A percentile compares a stretch with the other conserved stretches of the same genome.
phyloP scores from a whole-genome alignment of 2,888 invertebrate genomes.

The Tinea pellionella region DNA sequence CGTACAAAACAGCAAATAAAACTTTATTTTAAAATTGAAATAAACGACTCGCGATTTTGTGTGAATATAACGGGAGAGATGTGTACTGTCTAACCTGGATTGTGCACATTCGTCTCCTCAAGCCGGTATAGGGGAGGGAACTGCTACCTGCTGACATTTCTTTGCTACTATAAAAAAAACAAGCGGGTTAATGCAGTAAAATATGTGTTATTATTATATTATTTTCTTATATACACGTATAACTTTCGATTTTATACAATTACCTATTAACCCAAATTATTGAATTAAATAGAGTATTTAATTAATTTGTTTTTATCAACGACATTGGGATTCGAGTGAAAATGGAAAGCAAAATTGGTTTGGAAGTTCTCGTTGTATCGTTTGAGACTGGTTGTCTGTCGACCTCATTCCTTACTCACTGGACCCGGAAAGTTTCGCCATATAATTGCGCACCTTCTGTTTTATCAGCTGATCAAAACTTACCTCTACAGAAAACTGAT shows the following conservation, averaged over 20 bases:
- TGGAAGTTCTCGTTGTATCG: not conserved
- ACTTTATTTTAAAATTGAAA: no score
- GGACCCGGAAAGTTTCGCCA: conserved; percentile 1
- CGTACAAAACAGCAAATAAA: not conserved
- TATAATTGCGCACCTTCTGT: not conserved
- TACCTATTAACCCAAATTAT: not conserved
- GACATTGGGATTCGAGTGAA: not conserved
- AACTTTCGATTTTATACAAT: not conserved
- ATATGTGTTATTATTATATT: no score
- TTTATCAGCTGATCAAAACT: not conserved
- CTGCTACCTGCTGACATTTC: no score
- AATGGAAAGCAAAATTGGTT: not conserved
- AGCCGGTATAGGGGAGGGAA: no score
- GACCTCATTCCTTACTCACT: not conserved
- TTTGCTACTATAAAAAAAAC: no score
- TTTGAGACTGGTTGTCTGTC: not conserved
- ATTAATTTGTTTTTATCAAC: not conserved
- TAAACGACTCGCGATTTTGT: no score
- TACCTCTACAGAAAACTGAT: not conserved
- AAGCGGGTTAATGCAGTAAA: no score
- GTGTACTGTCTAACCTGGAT: no score
- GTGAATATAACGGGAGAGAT: no score
- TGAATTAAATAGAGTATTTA: not conserved
- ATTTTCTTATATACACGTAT: no score
- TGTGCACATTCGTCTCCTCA: no score